Evolutionary conservation across 2,888 invertebrate genomes (phyloP).

Genomic region (Biston stratarius): DNA sequence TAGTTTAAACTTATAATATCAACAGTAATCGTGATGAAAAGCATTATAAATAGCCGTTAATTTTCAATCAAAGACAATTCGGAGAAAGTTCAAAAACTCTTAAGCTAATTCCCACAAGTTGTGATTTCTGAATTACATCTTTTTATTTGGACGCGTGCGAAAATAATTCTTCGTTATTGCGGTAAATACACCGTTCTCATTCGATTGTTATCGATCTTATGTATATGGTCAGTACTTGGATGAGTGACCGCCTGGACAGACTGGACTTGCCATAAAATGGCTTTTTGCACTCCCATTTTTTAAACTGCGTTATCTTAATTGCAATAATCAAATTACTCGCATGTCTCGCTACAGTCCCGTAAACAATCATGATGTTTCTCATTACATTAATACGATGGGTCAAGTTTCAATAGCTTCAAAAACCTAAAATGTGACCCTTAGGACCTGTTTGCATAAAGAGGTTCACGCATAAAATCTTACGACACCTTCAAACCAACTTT

Average conservation of each 20-base stretch:
- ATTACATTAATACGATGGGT: conserved; percentile 64
- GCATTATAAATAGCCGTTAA: too few relatives aligned
- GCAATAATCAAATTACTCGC: conserved; percentile 49
- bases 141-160: too few relatives aligned
- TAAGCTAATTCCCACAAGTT: too few relatives aligned
- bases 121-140: too few relatives aligned
- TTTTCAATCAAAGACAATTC: too few relatives aligned
- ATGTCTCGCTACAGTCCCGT: conserved; percentile 53
- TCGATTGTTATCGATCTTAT: too few relatives aligned
- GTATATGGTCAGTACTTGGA: conserved; percentile 69
- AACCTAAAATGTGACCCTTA: conserved; percentile 80
- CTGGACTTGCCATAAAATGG: conserved; percentile 59
- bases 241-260: conserved; percentile 72
- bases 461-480: conserved; percentile 83
- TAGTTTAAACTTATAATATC: too few relatives aligned
- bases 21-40: too few relatives aligned
- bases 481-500: conserved; percentile 66
- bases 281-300: conserved; percentile 1
- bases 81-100: too few relatives aligned
- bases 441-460: conserved; percentile 83
- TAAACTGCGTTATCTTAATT: conserved; percentile 13
- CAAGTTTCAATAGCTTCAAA: conserved; percentile 80
- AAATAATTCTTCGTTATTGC: too few relatives aligned
- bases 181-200: too few relatives aligned
- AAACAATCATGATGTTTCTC: conserved; percentile 55